These are phyloP conservation scores for Ladona fulva DNA, from an alignment of 1,140 invertebrate genomes.

Conservation along the genomic window DNA sequence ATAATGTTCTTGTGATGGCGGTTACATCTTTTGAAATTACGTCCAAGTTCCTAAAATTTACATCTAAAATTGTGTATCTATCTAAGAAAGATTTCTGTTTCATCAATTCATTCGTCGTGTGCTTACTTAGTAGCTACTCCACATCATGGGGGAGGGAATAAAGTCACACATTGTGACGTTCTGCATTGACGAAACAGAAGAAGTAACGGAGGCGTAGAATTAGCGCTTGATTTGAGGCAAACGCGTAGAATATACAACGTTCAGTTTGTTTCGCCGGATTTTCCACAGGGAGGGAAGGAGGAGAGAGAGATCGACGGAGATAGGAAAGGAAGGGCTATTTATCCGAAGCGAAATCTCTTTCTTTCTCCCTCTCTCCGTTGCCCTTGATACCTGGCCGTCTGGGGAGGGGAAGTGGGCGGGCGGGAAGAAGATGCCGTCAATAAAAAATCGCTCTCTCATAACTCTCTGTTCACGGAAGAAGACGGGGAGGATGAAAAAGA, in stretches of 20 bases:
- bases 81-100: too few species aligned
- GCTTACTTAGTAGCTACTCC: too few species aligned
- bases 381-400: constrained; percentile 6
- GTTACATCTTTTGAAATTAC: too few species aligned
- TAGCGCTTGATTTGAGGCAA: neutral
- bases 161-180: too few species aligned
- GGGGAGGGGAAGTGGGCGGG: neutral
- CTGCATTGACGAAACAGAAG: too few species aligned
- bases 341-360: constrained; percentile 4
- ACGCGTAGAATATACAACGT: neutral
- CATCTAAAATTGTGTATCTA: too few species aligned
- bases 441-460: neutral
- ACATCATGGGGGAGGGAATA: too few species aligned
- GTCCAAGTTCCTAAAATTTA: too few species aligned
- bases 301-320: neutral
- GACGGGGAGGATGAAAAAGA: neutral
- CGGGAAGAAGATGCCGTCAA: neutral
- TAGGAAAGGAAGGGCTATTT: neutral
- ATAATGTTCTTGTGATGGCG: too few species aligned
- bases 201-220: neutral
- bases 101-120: too few species aligned
- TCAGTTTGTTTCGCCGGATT: neutral
- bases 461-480: neutral
- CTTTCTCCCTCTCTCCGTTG: neutral
- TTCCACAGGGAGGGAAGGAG: neutral